phyloP scores from a whole-genome alignment of 2,113 vertebrate species.

The Casuarius casuarius region DNA sequence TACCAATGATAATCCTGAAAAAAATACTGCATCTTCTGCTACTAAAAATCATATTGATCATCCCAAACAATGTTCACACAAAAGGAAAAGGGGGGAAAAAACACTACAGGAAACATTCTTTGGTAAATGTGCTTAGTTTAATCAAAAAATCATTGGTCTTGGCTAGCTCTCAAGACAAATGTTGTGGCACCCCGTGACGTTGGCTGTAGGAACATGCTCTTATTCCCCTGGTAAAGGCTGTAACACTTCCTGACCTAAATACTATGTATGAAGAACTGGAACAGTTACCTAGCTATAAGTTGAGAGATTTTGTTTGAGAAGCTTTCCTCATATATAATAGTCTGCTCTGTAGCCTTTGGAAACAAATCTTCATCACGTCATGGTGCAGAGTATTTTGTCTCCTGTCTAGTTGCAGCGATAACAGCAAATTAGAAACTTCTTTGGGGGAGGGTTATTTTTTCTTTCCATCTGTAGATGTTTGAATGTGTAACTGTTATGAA shows the following conservation, averaged over 20 bases:
- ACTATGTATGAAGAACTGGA: neutral
- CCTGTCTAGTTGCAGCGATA: neutral
- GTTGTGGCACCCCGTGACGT: neutral
- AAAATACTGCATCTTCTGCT: neutral
- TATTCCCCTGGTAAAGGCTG: neutral
- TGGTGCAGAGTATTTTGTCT: neutral
- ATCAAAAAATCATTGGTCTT: slow-evolving; percentile 19
- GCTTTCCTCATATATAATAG: neutral
- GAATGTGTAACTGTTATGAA: neutral
- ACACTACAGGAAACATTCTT: neutral
- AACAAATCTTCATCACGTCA: neutral
- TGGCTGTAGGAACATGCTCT: neutral
- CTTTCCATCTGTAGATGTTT: neutral
- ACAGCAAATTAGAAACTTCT: neutral
- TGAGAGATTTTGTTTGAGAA: neutral
- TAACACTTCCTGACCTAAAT: slow-evolving; percentile 10
- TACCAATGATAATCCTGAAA: neutral
- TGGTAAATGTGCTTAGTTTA: slow-evolving; percentile 15
- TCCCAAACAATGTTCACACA: neutral
- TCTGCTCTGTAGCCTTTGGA: neutral
- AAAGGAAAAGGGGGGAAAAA: neutral
- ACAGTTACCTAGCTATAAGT: neutral
- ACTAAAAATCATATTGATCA: neutral
- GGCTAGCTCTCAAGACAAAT: slow-evolving; percentile 28
- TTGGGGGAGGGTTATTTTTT: neutral